A percentile compares a stretch with the other conserved stretches of the same genome.
Evolutionary conservation across 1,140 invertebrate genomes (phyloP).

Genomic region (Lineus longissimus): DNA sequence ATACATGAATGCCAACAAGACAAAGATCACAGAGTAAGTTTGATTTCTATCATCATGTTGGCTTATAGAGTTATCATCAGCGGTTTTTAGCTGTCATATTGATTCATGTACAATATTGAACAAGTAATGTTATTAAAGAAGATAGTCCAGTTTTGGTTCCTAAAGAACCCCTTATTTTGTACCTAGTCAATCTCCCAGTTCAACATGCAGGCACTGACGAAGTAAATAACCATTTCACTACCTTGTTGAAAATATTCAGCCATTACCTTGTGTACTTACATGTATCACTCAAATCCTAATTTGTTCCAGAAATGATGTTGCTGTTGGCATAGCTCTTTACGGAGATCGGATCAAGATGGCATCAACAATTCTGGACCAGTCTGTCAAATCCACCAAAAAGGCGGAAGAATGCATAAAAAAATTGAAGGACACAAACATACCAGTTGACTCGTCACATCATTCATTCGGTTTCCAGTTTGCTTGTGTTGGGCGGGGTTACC

Average conservation of each 20-base stretch:
- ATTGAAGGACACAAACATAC: background rate
- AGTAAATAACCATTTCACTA: background rate
- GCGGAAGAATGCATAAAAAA: background rate
- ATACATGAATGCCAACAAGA: background rate
- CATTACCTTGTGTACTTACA: background rate
- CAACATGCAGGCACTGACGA: background rate
- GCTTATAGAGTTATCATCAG: background rate
- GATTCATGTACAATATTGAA: background rate
- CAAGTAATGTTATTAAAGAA: too few species aligned
- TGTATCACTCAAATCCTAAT: background rate
- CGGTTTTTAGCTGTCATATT: background rate
- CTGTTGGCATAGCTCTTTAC: background rate
- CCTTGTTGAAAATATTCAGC: background rate
- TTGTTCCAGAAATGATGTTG: background rate
- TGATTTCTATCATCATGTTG: background rate
- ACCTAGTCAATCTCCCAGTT: background rate
- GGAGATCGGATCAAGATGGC: background rate
- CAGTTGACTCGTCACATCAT: background rate
- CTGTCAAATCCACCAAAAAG: background rate
- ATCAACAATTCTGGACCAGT: background rate
- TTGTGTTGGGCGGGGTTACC: slow-evolving; percentile 57
- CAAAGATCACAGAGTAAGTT: background rate
- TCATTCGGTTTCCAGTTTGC: slow-evolving; percentile 61
- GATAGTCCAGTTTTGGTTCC: background rate
- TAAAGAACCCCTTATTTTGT: background rate